Evolutionary conservation across 1,140 invertebrate genomes (phyloP).

Genomic region (Zophobas morio): DNA sequence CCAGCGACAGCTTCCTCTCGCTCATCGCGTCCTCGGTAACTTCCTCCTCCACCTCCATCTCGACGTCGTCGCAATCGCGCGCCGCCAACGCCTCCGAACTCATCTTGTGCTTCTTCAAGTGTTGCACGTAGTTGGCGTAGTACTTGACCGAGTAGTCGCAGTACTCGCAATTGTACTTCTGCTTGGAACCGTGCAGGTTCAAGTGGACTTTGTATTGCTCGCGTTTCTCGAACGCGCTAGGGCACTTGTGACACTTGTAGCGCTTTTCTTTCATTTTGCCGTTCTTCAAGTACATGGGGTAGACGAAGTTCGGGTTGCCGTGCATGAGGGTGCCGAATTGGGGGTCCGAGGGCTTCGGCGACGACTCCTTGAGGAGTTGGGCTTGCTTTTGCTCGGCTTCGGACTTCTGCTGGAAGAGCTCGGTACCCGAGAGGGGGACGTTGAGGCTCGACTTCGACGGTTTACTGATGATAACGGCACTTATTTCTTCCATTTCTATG

Average conservation of each 20-base stretch:
- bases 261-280: slow-evolving; percentile 82
- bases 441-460: slow-evolving; percentile 61
- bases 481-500: slow-evolving; percentile 49
- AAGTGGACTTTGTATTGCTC: slow-evolving; percentile 90
- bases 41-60: slow-evolving; percentile 59
- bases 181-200: slow-evolving; percentile 86
- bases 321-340: slow-evolving; percentile 77
- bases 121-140: slow-evolving; percentile 86
- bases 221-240: slow-evolving; percentile 89
- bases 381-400: slow-evolving; percentile 69
- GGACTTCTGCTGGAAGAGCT: slow-evolving; percentile 74
- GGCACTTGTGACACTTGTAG: slow-evolving; percentile 89
- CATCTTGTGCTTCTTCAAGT: slow-evolving; percentile 82
- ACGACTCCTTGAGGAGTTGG: slow-evolving; percentile 19
- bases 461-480: slow-evolving; percentile 62
- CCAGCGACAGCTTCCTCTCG: slow-evolving; percentile 68
- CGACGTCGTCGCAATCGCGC: slow-evolving; percentile 68
- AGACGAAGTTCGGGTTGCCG: slow-evolving; percentile 83
- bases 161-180: slow-evolving; percentile 85
- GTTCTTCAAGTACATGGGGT: slow-evolving; percentile 82
- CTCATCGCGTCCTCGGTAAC: slow-evolving; percentile 58
- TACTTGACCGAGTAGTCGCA: slow-evolving; percentile 93
- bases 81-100: slow-evolving; percentile 78
- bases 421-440: slow-evolving; percentile 76
- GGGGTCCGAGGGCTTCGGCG: slow-evolving; percentile 68